Evolutionary conservation across 2,888 invertebrate species (phyloP).

Genomic region (Steinernema carpocapsae): DNA sequence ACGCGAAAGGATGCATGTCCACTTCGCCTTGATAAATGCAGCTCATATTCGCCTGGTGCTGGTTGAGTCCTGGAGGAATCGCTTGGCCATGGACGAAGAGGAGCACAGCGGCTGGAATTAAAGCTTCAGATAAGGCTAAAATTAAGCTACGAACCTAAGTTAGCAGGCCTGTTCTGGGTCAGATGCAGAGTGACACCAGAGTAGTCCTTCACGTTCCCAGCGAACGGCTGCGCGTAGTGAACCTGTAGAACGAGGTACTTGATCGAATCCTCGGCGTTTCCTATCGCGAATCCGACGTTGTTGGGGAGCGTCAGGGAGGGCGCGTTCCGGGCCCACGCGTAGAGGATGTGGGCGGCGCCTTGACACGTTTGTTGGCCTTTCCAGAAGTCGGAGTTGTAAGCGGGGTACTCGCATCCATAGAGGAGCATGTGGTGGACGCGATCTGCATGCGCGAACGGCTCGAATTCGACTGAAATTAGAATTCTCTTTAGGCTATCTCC

Average conservation of each 20-base stretch:
- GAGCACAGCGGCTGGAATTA: constrained; percentile 69
- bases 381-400: constrained; percentile 71
- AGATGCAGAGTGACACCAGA: constrained; percentile 70
- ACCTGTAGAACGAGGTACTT: constrained; percentile 73
- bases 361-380: constrained; percentile 70
- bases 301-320: constrained; percentile 73
- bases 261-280: constrained; percentile 71
- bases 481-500: no score
- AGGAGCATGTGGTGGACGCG: constrained; percentile 75
- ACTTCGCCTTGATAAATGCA: constrained; percentile 70
- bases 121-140: background rate
- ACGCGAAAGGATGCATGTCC: constrained; percentile 72
- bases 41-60: constrained; percentile 72
- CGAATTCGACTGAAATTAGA: no score
- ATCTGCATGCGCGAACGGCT: constrained; percentile 73
- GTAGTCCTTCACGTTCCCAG: constrained; percentile 70
- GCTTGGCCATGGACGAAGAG: constrained; percentile 67
- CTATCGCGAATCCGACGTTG: constrained; percentile 74
- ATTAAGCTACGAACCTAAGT: constrained; percentile 38
- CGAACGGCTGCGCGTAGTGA: constrained; percentile 66
- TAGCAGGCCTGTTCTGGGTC: constrained; percentile 51
- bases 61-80: constrained; percentile 70
- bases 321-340: constrained; percentile 76
- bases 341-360: constrained; percentile 72
- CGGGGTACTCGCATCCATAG: constrained; percentile 73